Evolutionary conservation across 2,113 vertebrate genomes (phyloP), one percentile per base, ranked within the genome.

Genomic region (Mola mola): DNA sequence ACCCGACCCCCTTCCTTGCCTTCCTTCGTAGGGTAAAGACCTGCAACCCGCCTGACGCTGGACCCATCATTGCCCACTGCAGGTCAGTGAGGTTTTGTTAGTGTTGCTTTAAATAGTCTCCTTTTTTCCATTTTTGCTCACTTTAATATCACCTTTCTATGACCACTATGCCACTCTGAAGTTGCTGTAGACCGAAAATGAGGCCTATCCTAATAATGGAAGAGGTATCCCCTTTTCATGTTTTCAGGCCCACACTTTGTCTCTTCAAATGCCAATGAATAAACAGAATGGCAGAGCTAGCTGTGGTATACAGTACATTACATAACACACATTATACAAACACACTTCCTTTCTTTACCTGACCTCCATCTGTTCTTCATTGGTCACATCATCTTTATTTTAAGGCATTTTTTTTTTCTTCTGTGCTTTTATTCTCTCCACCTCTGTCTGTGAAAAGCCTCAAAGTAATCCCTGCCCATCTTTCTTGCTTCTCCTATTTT

Each of bases 31-130:
- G 97, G 62, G 97, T 99, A 37, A 99, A 99, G 88, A 96, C 96
- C 59, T 99, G 97, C 81, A 99, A 99, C 78, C 96, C 97, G 0
- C 95, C 96, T 0, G 97, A 99, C 0, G 97, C 97, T 0, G 96
- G 97, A 8, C 97, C 97, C 40, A 90, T 99, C 17, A 95, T 98
- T 21, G 96, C 97, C 33, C 97, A 99, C 90, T 99, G 97, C 97
- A 99, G 97, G 97, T 99, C 78, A 41, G 78, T 49, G 21, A 16
- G 8, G 5, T 53, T 16, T 22, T 46, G 19, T 33, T 11, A 2
- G 2, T 19, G 17, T 44, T n/a, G n/a, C n/a, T n/a, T 19, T 17
- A 43, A 48, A 16, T 40, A 17, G 0, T 28, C 16, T n/a, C 10
- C 4, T 22, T 5, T 19, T 21, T 4, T 5, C 9, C 9, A 10